Evolutionary conservation across 2,113 vertebrate species (phyloP).

Genomic region (Dendropsophus ebraccatus): DNA sequence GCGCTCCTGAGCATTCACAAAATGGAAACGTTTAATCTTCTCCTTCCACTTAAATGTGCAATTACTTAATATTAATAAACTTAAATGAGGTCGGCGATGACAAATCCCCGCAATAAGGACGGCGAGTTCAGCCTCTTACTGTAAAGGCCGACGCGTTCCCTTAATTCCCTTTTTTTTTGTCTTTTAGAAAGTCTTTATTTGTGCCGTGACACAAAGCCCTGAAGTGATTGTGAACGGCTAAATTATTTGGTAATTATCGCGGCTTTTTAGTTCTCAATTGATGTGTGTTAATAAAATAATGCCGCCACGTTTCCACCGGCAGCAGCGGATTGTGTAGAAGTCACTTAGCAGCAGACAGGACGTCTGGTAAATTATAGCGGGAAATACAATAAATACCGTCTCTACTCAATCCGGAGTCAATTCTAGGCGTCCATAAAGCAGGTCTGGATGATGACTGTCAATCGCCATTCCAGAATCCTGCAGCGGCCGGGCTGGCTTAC

Average conservation of each 20-base stretch:
- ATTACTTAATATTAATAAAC: constrained; percentile 29
- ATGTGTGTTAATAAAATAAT: constrained; percentile 39
- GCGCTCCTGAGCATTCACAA: neutral
- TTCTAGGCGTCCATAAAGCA: neutral
- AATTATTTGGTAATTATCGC: constrained; percentile 48
- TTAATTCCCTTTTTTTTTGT: neutral
- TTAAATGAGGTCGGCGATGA: neutral
- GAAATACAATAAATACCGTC: neutral
- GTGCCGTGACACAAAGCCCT: constrained; percentile 27
- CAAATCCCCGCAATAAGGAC: constrained; percentile 1
- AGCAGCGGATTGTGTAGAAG: neutral
- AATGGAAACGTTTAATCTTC: constrained; percentile 13
- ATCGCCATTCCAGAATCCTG: neutral
- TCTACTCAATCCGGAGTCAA: neutral
- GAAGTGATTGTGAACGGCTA: constrained; percentile 35
- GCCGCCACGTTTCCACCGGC: neutral
- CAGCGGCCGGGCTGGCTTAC: neutral
- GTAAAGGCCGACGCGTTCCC: neutral
- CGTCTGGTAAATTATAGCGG: neutral
- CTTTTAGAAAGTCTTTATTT: constrained; percentile 26
- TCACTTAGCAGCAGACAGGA: constrained; percentile 20
- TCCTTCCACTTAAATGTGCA: neutral
- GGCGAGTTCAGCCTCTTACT: constrained; percentile 1
- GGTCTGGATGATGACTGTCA: neutral
- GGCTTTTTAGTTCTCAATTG: constrained; percentile 9